Base-by-base conservation (phyloP, 2,113 vertebrate genomes). In the Aegithalos caudatus region DNA sequence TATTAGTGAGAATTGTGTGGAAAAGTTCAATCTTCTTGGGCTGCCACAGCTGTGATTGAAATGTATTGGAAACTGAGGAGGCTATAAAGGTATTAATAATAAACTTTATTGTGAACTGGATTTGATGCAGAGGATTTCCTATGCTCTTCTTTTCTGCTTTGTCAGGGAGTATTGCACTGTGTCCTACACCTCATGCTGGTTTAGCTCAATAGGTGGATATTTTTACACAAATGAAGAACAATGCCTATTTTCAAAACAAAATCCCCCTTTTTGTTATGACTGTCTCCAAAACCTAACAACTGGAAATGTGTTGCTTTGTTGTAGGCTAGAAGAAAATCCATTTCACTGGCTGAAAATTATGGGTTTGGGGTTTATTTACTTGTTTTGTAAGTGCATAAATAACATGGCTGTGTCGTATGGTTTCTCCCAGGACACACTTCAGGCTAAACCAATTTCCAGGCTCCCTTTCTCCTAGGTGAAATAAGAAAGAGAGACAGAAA, bases 1-100 rank as follows among this genome's bases (percentile, higher is more conserved):
- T 98, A 98, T 98, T 97, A 98, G 97, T 95, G 98, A 98, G 98
- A 98, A 98, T 98, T 97, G 98, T 98, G 97, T 97, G 97, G 98
- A 98, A 98, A 96, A 98, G 98, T 98, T 98, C 98, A 98, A 92
- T 98, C 99, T 99, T 98, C 98, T 98, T 98, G 97, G 97, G 98
- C 98, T 98, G 98, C 97, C 98, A 97, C 97, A 98, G 97, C 97
- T 8, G 3, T 57, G 85, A 89, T 57, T 93, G 91, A 78, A 93
- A 44, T 2, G 1, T 73, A 65, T 53, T 81, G 82, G 91, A 94
- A 96, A 92, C 48, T 47, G 76, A 77, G 88, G 5, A 40, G 28
- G 29, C 53, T 88, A 45, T 70, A 81, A 86, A 95, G 61, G 78
- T 94, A 74, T 87, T 92, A 71, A 47, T 87, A 60, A 94, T 70